These are phyloP conservation scores for Ormyrus nitidulus DNA, from an alignment of 2,888 invertebrate genomes.

Conservation along the genomic window DNA sequence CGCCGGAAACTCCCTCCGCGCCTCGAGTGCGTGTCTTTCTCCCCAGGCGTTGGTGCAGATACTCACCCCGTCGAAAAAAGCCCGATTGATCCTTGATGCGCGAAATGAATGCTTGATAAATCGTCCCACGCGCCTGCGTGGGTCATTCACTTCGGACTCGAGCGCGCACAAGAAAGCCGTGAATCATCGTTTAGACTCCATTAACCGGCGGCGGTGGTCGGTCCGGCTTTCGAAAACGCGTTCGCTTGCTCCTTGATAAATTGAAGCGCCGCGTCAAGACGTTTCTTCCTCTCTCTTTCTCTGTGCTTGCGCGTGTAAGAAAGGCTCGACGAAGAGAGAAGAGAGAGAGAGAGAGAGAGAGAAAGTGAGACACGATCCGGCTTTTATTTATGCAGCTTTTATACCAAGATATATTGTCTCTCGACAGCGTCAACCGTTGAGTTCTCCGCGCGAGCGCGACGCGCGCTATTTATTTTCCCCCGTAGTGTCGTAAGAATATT, in stretches of 20 bases:
- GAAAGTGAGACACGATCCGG: neutral
- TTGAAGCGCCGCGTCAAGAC: constrained; percentile 55
- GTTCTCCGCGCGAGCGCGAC: constrained; percentile 8
- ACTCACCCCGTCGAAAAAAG: neutral
- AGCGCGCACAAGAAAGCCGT: constrained; percentile 42
- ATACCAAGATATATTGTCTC: constrained; percentile 63
- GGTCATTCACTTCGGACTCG: constrained; percentile 36
- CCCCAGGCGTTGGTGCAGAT: neutral
- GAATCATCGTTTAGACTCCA: constrained; percentile 63
- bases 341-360: neutral
- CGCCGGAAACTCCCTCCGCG: neutral
- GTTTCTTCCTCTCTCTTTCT: constrained; percentile 38
- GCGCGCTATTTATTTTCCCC: constrained; percentile 23
- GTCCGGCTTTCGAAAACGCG: constrained; percentile 16
- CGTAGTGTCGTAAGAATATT: constrained; percentile 3
- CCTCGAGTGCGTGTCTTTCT: neutral
- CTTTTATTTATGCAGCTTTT: constrained; percentile 64
- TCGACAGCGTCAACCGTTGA: constrained; percentile 60
- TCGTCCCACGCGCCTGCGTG: constrained; percentile 29
- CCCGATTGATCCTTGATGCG: constrained; percentile 7
- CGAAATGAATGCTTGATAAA: constrained; percentile 54
- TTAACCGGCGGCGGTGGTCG: constrained; percentile 49
- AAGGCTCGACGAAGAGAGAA: neutral
- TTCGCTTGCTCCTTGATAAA: constrained; percentile 61
- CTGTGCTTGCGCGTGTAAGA: neutral